A percentile compares a stretch with the other conserved stretches of the same genome.
These are phyloP conservation scores for Bhutanitis thaidina DNA, from an alignment of 2,888 invertebrate genomes.

Conservation along the genomic window DNA sequence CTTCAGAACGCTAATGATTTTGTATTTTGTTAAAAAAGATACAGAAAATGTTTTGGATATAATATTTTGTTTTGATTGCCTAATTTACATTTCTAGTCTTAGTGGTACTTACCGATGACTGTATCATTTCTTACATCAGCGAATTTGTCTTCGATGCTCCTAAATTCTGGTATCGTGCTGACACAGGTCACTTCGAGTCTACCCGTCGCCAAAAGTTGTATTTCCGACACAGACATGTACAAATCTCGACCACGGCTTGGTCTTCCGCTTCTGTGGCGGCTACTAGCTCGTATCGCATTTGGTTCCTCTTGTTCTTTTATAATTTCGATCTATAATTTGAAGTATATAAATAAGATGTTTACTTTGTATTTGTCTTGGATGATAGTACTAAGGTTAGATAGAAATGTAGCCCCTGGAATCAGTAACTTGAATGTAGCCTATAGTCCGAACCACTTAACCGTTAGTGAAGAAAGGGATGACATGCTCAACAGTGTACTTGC, in stretches of 20 bases:
- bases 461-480: no score
- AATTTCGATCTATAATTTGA: conserved; percentile 33
- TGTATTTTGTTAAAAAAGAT: no score
- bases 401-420: no score
- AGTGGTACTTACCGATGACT: conserved; percentile 82
- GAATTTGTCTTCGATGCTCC: conserved; percentile 85
- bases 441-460: no score
- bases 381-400: no score
- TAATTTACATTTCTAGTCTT: no score
- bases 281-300: conserved; percentile 46
- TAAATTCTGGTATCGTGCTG: conserved; percentile 88
- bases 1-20: no score
- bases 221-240: conserved; percentile 85
- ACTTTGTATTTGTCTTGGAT: no score
- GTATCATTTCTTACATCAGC: conserved; percentile 86
- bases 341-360: neutral
- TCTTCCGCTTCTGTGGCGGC: conserved; percentile 59
- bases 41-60: no score
- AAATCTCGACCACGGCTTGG: conserved; percentile 81
- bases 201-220: conserved; percentile 85
- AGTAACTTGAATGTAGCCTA: no score
- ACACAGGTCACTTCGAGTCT: conserved; percentile 86
- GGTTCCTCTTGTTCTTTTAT: conserved; percentile 40
- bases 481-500: no score
- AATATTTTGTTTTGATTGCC: no score